These are phyloP conservation scores for Cheilosia scutellata DNA, from an alignment of 2,888 invertebrate genomes.

Conservation along the genomic window DNA sequence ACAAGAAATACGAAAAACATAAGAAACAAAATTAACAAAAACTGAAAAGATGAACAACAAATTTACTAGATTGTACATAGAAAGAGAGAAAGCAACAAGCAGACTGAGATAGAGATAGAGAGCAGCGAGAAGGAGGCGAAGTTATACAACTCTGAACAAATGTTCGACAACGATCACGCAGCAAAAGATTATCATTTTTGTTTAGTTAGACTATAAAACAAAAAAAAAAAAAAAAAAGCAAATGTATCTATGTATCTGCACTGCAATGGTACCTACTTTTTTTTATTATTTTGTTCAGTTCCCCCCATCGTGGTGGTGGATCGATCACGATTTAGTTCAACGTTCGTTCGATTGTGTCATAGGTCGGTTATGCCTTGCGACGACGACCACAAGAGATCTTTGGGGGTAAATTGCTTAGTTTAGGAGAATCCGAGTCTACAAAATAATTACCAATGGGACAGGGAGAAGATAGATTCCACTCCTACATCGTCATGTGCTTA, in stretches of 20 bases:
- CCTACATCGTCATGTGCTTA: conserved; percentile 59
- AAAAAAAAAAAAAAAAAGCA: not conserved
- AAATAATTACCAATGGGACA: conserved; percentile 64
- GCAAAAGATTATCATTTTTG: conserved; percentile 75
- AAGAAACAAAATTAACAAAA: conserved; percentile 59
- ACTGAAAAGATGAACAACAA: conserved; percentile 41
- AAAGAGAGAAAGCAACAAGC: conserved; percentile 6
- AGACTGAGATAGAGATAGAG: conserved; percentile 24
- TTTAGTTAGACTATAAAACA: conserved; percentile 39
- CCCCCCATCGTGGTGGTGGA: conserved; percentile 71
- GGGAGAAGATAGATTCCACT: conserved; percentile 51
- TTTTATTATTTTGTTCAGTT: conserved; percentile 36
- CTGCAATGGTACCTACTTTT: conserved; percentile 16
- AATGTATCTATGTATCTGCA: conserved; percentile 58
- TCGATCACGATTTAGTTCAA: conserved; percentile 77
- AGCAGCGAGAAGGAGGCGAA: conserved; percentile 28
- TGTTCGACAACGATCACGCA: conserved; percentile 76
- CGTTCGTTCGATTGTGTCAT: conserved; percentile 77
- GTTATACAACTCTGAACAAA: conserved; percentile 74
- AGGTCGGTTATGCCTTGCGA: conserved; percentile 75
- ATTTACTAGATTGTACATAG: conserved; percentile 1
- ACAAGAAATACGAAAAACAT: conserved; percentile 43
- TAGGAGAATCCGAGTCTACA: conserved; percentile 28
- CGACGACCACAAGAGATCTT: conserved; percentile 42
- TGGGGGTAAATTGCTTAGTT: conserved; percentile 51